These are phyloP conservation scores for Crenuchus spilurus DNA, from an alignment of 2,797 vertebrate genomes.

Conservation along the genomic window DNA sequence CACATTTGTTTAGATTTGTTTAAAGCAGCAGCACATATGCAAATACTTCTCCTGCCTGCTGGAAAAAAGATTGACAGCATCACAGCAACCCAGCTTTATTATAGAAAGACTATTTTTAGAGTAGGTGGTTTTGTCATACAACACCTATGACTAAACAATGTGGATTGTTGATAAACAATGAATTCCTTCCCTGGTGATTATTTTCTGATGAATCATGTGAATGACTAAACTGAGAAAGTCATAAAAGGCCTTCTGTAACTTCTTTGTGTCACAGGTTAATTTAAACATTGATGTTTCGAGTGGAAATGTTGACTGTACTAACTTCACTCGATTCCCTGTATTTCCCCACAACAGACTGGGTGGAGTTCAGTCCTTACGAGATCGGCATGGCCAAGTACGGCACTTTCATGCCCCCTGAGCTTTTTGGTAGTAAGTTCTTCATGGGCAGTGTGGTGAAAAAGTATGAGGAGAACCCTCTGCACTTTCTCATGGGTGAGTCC, in stretches of 20 bases:
- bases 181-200: background rate
- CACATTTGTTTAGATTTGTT: constrained; percentile 55
- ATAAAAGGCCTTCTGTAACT: background rate
- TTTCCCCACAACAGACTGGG: constrained; percentile 86
- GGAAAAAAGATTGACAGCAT: constrained; percentile 26
- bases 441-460: constrained; percentile 95
- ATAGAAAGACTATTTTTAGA: constrained; percentile 36
- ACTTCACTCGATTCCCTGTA: constrained; percentile 23
- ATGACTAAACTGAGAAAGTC: background rate
- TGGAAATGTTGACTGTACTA: background rate
- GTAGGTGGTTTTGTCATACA: background rate
- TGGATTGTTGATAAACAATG: background rate
- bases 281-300: background rate
- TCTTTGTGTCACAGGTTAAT: background rate
- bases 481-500: constrained; percentile 93
- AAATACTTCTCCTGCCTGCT: constrained; percentile 32
- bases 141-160: constrained; percentile 20
- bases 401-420: constrained; percentile 94
- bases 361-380: constrained; percentile 97
- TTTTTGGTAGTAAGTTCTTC: constrained; percentile 99
- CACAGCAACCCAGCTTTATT: background rate
- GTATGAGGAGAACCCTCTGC: constrained; percentile 92
- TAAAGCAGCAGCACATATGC: constrained; percentile 44
- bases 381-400: constrained; percentile 99
- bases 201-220: background rate